These are phyloP conservation scores for Escarpia spicata DNA, from an alignment of 2,888 invertebrate species.

Conservation along the genomic window DNA sequence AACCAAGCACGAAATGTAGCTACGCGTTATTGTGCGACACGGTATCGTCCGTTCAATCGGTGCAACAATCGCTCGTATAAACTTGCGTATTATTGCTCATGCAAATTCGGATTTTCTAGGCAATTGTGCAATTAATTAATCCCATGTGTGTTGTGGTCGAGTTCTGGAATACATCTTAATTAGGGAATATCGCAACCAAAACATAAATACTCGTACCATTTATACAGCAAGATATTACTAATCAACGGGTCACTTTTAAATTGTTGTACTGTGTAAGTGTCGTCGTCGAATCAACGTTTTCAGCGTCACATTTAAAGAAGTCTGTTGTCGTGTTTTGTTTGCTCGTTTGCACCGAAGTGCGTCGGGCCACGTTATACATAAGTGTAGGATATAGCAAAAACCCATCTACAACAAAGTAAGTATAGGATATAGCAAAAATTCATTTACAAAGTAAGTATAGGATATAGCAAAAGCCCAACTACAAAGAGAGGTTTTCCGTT, in stretches of 20 bases:
- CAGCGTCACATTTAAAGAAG: neutral
- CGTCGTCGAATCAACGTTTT: neutral
- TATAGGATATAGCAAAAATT: too few species aligned
- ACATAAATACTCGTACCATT: neutral
- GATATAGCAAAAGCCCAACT: too few species aligned
- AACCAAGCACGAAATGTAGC: neutral
- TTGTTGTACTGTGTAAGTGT: neutral
- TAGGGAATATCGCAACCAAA: neutral
- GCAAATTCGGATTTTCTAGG: too few species aligned
- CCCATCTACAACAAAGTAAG: too few species aligned
- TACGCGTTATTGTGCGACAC: neutral
- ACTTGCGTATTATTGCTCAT: too few species aligned
- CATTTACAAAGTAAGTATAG: too few species aligned
- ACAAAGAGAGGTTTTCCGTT: too few species aligned
- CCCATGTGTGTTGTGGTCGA: neutral
- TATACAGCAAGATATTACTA: conserved; percentile 1
- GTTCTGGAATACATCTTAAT: neutral
- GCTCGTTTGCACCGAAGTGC: neutral
- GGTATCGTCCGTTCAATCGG: neutral
- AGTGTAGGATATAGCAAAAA: neutral
- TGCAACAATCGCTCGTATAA: neutral
- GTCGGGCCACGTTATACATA: neutral
- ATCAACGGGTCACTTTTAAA: conserved; percentile 5
- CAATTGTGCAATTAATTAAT: neutral
- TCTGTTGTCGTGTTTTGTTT: conserved; percentile 12